Evolutionary conservation across 2,113 vertebrate genomes (phyloP), one percentile per base, ranked within the genome.

Genomic region (Gambusia holbrooki): DNA sequence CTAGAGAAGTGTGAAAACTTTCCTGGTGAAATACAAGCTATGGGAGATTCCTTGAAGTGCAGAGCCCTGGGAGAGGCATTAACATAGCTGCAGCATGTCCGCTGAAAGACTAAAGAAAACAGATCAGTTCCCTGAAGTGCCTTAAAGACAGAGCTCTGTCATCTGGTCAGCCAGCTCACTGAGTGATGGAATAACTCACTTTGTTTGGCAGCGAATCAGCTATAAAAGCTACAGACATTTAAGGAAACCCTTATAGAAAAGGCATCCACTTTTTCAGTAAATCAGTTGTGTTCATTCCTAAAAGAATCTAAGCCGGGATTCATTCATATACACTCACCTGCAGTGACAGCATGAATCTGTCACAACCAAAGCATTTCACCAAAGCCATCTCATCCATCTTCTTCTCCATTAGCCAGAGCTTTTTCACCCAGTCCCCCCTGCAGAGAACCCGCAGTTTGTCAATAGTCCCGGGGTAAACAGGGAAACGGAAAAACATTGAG

Each of bases 401-500:
- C 77, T 72, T 51, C 72, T 86, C 66, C 72, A 60, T 88, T 79
- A 82, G 79, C 62, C 77, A 66, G 70, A 65, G 76, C 80, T 87
- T 90, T 91, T 86, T 90, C 73, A 90, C 68, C 69, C 84, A 88
- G 69, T 29, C 42, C 73, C 82, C 70, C 88, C 85, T 85, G 83
- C 79, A 84, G 90, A 85, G 88, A 7, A 35, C 51, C 72, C 73
- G 58, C 74, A 74, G 81, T 71, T 73, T 76, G 62, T 74, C 80
- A 81, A 77, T 69, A 77, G 84, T 87, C 69, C 78, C 67, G 79
- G 74, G 73, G 84, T 82, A 86, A 74, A 81, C 70, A 76, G 69
- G 89, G 86, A 92, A 92, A 91, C 87, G 73, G 87, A 81, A 77
- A 77, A 76, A 89, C 90, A 92, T 92, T 92, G 77, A 89, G 76